phyloP scores from a whole-genome alignment of 2,888 invertebrate genomes.

The Tetanocera ferruginea region DNA sequence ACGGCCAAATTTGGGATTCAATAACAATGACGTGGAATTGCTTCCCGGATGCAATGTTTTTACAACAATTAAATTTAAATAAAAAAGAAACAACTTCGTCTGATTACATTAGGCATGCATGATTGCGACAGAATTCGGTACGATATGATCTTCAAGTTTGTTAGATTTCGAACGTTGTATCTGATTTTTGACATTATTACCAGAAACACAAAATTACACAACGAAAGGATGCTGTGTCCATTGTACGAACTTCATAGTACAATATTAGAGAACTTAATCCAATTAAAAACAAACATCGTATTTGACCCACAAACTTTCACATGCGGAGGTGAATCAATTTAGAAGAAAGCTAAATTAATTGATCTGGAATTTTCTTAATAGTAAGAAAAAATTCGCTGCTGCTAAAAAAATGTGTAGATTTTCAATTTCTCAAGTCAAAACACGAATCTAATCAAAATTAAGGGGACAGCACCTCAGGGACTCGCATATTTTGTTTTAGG shows the following conservation, averaged over 20 bases:
- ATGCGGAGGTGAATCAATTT: neutral
- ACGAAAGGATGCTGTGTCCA: neutral
- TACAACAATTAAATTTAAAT: constrained; percentile 43
- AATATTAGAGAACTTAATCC: constrained; percentile 12
- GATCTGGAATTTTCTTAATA: too few species aligned
- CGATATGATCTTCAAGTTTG: neutral
- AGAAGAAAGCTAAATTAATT: neutral
- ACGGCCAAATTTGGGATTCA: too few species aligned
- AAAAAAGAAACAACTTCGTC: constrained; percentile 28
- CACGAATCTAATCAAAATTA: too few species aligned
- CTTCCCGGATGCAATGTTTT: constrained; percentile 25
- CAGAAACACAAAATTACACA: neutral
- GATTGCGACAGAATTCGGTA: neutral
- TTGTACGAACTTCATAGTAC: neutral
- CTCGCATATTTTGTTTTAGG: too few species aligned
- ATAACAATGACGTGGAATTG: too few species aligned
- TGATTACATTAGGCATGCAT: constrained; percentile 21
- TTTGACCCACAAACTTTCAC: too few species aligned
- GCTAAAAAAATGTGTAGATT: too few species aligned
- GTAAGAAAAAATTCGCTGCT: too few species aligned
- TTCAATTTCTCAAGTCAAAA: too few species aligned
- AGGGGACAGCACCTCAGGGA: too few species aligned
- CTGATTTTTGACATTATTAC: neutral
- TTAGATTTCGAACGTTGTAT: neutral
- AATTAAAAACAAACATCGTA: neutral